Evolutionary conservation across 2,888 invertebrate genomes (phyloP).

Genomic region (Ceraclea dissimilis): DNA sequence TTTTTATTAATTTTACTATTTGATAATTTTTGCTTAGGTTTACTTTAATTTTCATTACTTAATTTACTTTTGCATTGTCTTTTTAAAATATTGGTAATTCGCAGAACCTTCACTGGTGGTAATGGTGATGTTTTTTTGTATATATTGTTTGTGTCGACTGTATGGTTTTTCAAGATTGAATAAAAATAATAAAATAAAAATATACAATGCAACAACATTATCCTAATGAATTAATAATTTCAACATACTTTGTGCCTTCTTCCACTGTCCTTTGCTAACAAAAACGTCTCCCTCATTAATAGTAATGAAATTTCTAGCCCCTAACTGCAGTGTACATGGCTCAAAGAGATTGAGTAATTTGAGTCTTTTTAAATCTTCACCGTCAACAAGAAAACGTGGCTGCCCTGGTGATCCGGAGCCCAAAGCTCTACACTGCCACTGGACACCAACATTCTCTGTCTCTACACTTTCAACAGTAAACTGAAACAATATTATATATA

Average conservation of each 20-base stretch:
- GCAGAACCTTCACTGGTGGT: too few species aligned
- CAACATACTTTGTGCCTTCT: conserved; percentile 50
- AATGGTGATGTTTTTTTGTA: too few species aligned
- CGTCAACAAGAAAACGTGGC: conserved; percentile 58
- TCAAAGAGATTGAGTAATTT: conserved; percentile 81
- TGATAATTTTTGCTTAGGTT: too few species aligned
- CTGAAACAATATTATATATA: conserved; percentile 31
- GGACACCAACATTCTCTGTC: conserved; percentile 73
- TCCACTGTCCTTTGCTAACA: conserved; percentile 73
- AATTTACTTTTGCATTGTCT: too few species aligned
- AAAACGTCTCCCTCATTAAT: conserved; percentile 68
- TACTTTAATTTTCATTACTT: too few species aligned
- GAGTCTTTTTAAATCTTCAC: conserved; percentile 73
- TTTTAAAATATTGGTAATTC: too few species aligned
- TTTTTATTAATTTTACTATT: too few species aligned
- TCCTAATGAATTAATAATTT: neutral
- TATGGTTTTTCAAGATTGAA: too few species aligned
- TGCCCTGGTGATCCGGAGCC: conserved; percentile 57
- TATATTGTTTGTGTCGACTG: too few species aligned
- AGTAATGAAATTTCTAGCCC: conserved; percentile 79
- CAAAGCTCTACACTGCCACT: conserved; percentile 78
- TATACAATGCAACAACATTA: neutral
- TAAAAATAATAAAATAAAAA: neutral
- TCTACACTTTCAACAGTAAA: conserved; percentile 79
- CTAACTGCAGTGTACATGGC: conserved; percentile 81